phyloP scores from a whole-genome alignment of 2,797 vertebrate genomes.

The Halcyon badia region DNA sequence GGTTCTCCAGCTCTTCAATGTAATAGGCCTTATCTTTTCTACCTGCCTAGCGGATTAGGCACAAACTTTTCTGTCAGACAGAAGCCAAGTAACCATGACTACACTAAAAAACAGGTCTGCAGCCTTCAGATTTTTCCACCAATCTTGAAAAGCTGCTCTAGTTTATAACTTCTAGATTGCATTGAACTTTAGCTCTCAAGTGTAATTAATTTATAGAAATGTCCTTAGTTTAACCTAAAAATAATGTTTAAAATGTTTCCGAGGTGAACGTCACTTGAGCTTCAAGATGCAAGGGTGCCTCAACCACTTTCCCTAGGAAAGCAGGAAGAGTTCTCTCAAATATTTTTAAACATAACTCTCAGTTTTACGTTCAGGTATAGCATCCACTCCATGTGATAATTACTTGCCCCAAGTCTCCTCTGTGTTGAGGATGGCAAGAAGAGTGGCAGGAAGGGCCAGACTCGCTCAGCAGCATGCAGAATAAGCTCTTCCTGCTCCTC shows the following conservation, averaged over 20 bases:
- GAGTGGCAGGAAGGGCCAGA: background rate
- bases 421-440: background rate
- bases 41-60: constrained; percentile 7
- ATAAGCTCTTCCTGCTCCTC: background rate
- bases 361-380: background rate
- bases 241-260: background rate
- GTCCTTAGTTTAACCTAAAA: background rate
- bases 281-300: background rate
- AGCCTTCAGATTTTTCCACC: constrained; percentile 1
- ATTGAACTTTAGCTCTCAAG: background rate
- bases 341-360: background rate
- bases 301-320: background rate
- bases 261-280: background rate
- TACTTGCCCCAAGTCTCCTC: background rate
- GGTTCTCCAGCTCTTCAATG: background rate
- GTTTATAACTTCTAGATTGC: constrained; percentile 13
- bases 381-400: background rate
- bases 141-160: constrained; percentile 3
- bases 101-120: constrained; percentile 9
- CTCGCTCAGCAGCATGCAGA: background rate
- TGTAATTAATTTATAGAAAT: constrained; percentile 34
- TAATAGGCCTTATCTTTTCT: constrained; percentile 17
- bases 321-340: background rate
- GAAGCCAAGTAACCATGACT: constrained; percentile 49
- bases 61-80: background rate